These are phyloP conservation scores for Augochlora pura DNA, from an alignment of 1,140 invertebrate genomes.

Conservation along the genomic window DNA sequence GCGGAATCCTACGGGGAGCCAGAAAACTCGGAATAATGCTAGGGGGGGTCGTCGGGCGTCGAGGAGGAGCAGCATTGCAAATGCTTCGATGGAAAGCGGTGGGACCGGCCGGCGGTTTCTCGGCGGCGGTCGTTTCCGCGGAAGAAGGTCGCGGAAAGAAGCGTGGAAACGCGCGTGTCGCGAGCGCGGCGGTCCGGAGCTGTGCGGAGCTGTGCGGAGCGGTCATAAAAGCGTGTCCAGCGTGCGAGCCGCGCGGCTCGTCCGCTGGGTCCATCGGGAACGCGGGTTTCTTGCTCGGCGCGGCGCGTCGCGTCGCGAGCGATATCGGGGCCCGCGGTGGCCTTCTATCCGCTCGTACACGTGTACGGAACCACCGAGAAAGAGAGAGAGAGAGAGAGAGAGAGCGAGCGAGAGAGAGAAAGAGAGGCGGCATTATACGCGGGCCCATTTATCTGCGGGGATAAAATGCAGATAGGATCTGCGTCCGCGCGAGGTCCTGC, in stretches of 20 bases:
- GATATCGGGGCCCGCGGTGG: slow-evolving; percentile 46
- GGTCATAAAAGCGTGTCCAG: not conserved
- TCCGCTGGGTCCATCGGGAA: not conserved
- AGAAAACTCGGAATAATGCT: not conserved
- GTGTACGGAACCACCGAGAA: slow-evolving; percentile 52
- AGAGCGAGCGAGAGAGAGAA: too few species aligned
- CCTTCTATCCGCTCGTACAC: slow-evolving; percentile 31
- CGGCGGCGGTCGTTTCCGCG: slow-evolving; percentile 18
- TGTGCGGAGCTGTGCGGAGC: not conserved
- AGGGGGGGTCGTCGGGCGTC: not conserved
- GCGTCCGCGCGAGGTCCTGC: slow-evolving; percentile 73
- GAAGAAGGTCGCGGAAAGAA: slow-evolving; percentile 1
- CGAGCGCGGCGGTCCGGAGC: not conserved
- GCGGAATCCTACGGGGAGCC: too few species aligned
- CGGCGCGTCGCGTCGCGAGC: not conserved
- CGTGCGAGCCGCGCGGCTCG: not conserved
- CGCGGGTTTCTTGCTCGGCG: slow-evolving; percentile 33
- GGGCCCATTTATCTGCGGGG: slow-evolving; percentile 71
- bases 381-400: too few species aligned
- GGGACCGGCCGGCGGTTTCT: not conserved
- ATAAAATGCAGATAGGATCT: slow-evolving; percentile 71
- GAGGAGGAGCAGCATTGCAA: not conserved
- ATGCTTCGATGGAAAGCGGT: not conserved
- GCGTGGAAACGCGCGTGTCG: slow-evolving; percentile 25
- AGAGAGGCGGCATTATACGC: slow-evolving; percentile 66